Evolutionary conservation across 2,888 invertebrate genomes (phyloP).

Genomic region (Belgica antarctica): DNA sequence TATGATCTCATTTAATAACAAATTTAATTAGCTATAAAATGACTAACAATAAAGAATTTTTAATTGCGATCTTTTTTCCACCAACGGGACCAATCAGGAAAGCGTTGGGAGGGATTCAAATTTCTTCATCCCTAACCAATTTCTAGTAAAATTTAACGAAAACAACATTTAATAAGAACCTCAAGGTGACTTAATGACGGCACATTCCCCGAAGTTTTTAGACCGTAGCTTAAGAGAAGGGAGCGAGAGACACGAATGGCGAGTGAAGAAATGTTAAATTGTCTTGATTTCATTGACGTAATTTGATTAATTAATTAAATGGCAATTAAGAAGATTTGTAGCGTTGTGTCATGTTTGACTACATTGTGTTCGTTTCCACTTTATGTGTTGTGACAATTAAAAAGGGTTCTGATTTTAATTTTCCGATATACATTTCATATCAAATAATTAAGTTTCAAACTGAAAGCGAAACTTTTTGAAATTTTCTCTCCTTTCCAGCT

Average conservation of each 20-base stretch:
- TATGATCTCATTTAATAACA: background rate
- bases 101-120: no score
- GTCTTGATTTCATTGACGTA: slow-evolving; percentile 6
- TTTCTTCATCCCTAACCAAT: no score
- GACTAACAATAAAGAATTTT: slow-evolving; percentile 8
- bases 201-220: no score
- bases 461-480: background rate
- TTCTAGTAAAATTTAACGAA: no score
- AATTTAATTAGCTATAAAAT: slow-evolving; percentile 12
- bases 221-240: no score
- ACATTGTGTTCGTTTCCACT: background rate
- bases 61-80: background rate
- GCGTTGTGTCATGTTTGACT: background rate
- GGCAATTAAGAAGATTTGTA: slow-evolving; percentile 29
- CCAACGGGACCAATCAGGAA: no score
- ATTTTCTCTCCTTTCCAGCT: no score
- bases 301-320: slow-evolving; percentile 39
- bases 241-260: no score
- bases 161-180: no score
- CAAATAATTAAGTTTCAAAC: background rate
- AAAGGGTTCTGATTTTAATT: background rate
- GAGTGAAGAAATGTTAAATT: background rate
- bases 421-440: slow-evolving; percentile 6
- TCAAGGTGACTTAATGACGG: no score
- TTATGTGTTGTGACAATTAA: background rate